Evolutionary conservation across 2,113 vertebrate species (phyloP).

Genomic region (Epinephelus fuscoguttatus): DNA sequence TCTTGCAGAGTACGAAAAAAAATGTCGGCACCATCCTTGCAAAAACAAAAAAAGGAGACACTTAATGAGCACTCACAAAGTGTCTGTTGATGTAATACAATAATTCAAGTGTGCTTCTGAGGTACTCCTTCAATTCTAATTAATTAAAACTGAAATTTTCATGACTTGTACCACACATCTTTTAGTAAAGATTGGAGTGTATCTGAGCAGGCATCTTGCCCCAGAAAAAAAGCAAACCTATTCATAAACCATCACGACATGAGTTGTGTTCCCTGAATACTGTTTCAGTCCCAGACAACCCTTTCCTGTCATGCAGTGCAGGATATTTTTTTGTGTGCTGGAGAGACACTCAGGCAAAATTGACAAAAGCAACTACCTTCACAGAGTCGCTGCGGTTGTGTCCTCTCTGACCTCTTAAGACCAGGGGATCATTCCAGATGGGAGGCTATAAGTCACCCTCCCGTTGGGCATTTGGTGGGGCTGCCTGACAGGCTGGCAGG

Average conservation of each 20-base stretch:
- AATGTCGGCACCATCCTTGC: not conserved
- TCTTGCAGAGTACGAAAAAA: not conserved
- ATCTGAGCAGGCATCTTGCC: not conserved
- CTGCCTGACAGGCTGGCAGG: constrained; percentile 69
- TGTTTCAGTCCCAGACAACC: not conserved
- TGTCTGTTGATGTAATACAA: constrained; percentile 18
- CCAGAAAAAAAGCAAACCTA: constrained; percentile 19
- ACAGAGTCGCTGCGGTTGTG: constrained; percentile 16
- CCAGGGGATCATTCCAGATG: constrained; percentile 59
- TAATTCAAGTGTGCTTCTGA: constrained; percentile 1
- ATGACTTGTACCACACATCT: not conserved
- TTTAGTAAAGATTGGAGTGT: not conserved
- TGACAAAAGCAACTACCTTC: constrained; percentile 38
- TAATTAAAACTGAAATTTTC: not conserved
- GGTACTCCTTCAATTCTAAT: not conserved
- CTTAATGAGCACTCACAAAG: constrained; percentile 1
- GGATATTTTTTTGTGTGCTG: not conserved
- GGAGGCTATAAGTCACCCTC: constrained; percentile 52
- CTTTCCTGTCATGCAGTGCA: constrained; percentile 26
- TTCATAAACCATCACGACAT: constrained; percentile 31
- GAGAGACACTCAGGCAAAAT: constrained; percentile 18
- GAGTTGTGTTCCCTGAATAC: not conserved
- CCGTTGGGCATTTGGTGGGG: constrained; percentile 56
- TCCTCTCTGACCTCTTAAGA: constrained; percentile 67
- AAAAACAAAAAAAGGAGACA: not conserved